Conservation (phyloP, 2,113 vertebrate species). For the Gnathonemus echidnorhynchus region DNA sequence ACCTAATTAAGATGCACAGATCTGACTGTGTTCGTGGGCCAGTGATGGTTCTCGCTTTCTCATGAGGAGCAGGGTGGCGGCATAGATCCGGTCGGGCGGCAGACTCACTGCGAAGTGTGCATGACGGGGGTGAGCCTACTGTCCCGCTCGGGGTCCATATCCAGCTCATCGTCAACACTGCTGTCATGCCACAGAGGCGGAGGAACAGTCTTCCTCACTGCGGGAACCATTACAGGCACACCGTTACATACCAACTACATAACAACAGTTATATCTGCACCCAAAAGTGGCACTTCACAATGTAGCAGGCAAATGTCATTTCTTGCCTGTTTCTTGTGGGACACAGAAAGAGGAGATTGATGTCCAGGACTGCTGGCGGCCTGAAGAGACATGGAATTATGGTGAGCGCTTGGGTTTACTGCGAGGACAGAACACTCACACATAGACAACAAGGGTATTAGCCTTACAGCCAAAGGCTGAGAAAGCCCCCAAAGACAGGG, state of each 20-base stretch:
- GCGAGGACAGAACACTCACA: neutral
- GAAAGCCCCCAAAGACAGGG: neutral
- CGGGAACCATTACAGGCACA: neutral
- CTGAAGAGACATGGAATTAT: conserved; percentile 46
- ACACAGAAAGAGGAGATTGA: conserved; percentile 66
- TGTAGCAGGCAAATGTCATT: neutral
- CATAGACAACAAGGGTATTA: neutral
- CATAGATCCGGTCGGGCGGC: neutral
- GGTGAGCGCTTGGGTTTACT: neutral
- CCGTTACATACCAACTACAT: neutral
- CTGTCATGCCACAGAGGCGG: conserved; percentile 63
- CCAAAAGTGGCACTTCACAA: neutral
- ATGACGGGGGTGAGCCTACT: conserved; percentile 66
- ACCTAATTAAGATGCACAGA: neutral
- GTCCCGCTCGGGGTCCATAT: conserved; percentile 72
- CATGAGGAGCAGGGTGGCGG: neutral
- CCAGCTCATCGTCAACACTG: conserved; percentile 75
- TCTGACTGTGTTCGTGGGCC: neutral
- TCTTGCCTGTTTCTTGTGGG: conserved; percentile 66
- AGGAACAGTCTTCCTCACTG: conserved; percentile 61
- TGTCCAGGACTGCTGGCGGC: conserved; percentile 71
- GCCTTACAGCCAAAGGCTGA: neutral
- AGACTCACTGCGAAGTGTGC: conserved; percentile 55
- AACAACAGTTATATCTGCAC: neutral
- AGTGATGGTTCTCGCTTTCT: neutral